Base-by-base conservation (phyloP, 1,140 invertebrate species). In the Elysia chlorotica region DNA sequence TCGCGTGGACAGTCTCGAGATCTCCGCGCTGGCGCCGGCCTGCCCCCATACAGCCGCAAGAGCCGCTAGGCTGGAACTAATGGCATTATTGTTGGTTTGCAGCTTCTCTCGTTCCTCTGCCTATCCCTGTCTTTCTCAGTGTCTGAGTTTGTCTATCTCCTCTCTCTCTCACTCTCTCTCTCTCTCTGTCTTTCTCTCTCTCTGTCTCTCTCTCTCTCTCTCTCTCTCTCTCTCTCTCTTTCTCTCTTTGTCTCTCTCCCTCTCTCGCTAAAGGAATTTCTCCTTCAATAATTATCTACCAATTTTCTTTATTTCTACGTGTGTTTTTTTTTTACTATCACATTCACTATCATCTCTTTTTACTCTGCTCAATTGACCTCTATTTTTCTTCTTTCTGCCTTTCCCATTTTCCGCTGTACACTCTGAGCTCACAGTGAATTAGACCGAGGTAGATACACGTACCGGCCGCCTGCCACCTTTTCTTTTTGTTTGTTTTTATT, bases 141-240 rank as follows among this genome's bases (percentile, higher is more conserved):
- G 25, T 59, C 19, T 59, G 10, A 10, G 6, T 59, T n/a, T 21
- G 28, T 30, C 65, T 66, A 31, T 35, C 6, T 30, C 30, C 30
- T 37, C 33, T 37, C 30, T 30, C 33, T n/a, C 6, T n/a, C 33
- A 10, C 10, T 14, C 65, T 66, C 37, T 30, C n/a, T 66, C 37
- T 38, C 5, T 62, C 31, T 66, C 65, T 36, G n/a, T 36, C 33
- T 66, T n/a, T 66, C 33, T 36, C 5, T 37, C 65, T 66, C 33
- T 38, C 37, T 37, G 31, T 37, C 33, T 6, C 37, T 37, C 35
- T 66, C 37, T 36, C 37, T 37, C 19, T 6, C 19, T 33, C 38
- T 54, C 41, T 2, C 38, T 14, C 17, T 48, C 41, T 14, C 37
- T 14, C 41, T 54, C 38, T 5, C 4, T 25, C 33, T 68, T 35